Evolutionary conservation across 2,888 invertebrate species (phyloP), one percentile per base, ranked within the genome.

Genomic region (Dolichopus griseipennis): DNA sequence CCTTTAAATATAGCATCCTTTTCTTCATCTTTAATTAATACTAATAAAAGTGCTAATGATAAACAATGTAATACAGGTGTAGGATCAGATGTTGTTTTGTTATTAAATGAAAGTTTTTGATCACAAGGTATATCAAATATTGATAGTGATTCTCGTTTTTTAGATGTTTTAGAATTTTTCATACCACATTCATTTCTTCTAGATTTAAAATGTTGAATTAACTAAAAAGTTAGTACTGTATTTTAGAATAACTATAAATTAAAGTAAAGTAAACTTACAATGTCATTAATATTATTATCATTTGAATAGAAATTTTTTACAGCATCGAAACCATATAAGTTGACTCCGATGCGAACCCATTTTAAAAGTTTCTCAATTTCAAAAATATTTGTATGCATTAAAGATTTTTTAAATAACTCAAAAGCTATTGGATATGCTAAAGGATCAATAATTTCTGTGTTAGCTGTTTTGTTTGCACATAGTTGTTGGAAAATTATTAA

Each of bases 401-500:
- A 69, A 6, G 79, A 75, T 62, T 75, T 72, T 0, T 73, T 71
- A 0, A 81, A 67, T 15, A 81, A 69, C 67, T 79, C 76, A 71
- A 77, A 76, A 3, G 75, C 78, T 18, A 81, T 68, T 0, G 76
- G 78, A 72, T 76, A 80, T 27, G 75, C 72, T 20, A 80, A 67
- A 0, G 78, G 76, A 75, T 81, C 79, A 64, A 37, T 33, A 67
- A 22, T 18, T 20, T 61, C 63, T 15, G n/a, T n/a, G 64, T 1
- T 21, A 15, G 7, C 67, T n/a, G 68, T 68, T 10, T 69, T 64
- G 20, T 69, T 66, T 3, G 68, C 20, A 62, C 68, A 33, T n/a
- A 81, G 78, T 70, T 81, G 79, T 70, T 81, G 81, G 2, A 73
- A 73, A 65, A 81, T 69, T 64, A 81, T 69, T 41, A 78, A 74